Conservation (phyloP, 1,140 invertebrate species). For the Pemphigus obesinymphae region DNA sequence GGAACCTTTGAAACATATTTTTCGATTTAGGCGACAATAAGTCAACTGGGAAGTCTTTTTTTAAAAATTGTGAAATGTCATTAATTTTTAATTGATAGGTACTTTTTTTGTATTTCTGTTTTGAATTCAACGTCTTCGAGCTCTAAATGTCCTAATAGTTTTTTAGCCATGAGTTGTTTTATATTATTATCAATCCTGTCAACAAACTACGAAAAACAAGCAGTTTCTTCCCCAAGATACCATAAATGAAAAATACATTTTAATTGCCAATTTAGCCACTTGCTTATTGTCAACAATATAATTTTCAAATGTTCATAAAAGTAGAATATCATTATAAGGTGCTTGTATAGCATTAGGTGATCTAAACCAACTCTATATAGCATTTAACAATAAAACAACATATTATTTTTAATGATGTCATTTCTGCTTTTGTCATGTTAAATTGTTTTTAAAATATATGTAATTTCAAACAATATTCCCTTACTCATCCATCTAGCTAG, state of each 20-base stretch:
- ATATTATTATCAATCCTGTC: not conserved
- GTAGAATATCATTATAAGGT: not conserved
- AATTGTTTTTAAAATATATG: not conserved
- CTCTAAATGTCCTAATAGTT: not conserved
- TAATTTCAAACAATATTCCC: constrained; percentile 40
- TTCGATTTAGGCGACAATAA: too few relatives aligned
- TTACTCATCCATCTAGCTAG: too few relatives aligned
- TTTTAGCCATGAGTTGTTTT: not conserved
- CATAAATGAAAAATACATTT: constrained; percentile 4
- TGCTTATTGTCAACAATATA: not conserved
- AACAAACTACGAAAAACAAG: constrained; percentile 20
- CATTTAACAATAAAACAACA: constrained; percentile 1
- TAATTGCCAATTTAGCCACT: not conserved
- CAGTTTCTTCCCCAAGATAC: constrained; percentile 10
- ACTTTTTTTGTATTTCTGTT: not conserved
- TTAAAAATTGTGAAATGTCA: not conserved
- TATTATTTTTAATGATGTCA: not conserved
- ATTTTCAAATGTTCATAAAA: constrained; percentile 1
- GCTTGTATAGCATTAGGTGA: too few relatives aligned
- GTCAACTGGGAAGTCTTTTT: too few relatives aligned
- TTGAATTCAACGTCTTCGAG: not conserved
- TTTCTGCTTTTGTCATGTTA: not conserved
- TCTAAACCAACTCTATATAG: not conserved
- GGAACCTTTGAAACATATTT: too few relatives aligned
- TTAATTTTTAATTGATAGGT: not conserved